Evolutionary conservation across 2,797 vertebrate genomes (phyloP), one percentile per base, ranked within the genome.

Genomic region (Mus minutoides): DNA sequence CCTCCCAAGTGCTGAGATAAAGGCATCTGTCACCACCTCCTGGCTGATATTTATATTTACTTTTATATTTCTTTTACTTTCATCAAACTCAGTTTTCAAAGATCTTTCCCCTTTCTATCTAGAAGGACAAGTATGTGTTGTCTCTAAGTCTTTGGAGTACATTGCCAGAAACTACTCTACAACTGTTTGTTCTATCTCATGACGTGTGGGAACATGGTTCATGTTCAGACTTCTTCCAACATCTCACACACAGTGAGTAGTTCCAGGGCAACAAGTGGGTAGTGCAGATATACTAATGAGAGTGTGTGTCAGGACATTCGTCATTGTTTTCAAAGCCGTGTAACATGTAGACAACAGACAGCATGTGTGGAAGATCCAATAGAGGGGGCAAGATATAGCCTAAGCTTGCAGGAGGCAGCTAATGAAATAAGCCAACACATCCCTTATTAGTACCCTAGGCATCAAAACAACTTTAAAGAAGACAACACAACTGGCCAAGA

Each of bases 1-100:
- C 19, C 19, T 64, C 17, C 60, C 6, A 8, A n/a, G 43, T 85
- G 26, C 83, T 49, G 43, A 43, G 19, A 34, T 22, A n/a, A 67
- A 34, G 19, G 19, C n/a, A 2, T 7, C 3, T 1, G 0, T 3
- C 43, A 49, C 43, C 21, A 67, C 12, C 0, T 0, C 19, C 43
- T 85, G 29, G 82, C 40, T 2, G 0, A 96, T 5, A 46, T 29
- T 83, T 52, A 64, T 64, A 21, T 6, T 46, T 40, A 96, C 11
- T 76, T 29, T 83, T 52, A 64, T 64, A 21, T 6, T 46, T 40
- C n/a, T 62, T 86, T 94, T 56, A 87, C 0, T 29, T 6, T 71
- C 37, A 43, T 31, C 62, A 90, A 87, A 34, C 26, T 46, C n/a
- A 56, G 13, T 34, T 64, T 78, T 52, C 54, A 49, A 67, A 37